Percentiles rank a stretch among this genome's conserved stretches.
Conservation (phyloP, 2,797 vertebrate species). For the Moxostoma hubbsi region DNA sequence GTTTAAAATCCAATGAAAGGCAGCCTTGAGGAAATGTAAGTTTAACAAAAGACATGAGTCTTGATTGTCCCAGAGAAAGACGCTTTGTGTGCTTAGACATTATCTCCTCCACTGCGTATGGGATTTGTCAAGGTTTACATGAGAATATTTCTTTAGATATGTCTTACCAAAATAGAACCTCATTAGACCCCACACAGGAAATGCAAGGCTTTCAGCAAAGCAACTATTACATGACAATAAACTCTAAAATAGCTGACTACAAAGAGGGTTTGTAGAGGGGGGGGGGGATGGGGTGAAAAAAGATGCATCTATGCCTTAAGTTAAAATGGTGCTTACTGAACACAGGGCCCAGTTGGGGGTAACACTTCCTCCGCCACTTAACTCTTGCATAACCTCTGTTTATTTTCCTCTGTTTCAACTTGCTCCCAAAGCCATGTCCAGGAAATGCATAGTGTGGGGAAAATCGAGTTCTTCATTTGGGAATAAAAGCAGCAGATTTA, state of each 20-base stretch:
- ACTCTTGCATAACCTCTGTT: conserved; percentile 51
- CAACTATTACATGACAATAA: conserved; percentile 32
- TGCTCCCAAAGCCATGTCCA: conserved; percentile 20
- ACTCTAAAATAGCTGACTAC: conserved; percentile 28
- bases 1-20: conserved; percentile 69
- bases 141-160: conserved; percentile 40
- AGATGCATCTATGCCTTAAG: conserved; percentile 28
- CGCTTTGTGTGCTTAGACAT: conserved; percentile 39
- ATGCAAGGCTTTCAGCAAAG: neutral
- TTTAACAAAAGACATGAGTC: conserved; percentile 62
- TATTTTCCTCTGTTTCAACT: conserved; percentile 54
- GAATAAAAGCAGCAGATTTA: conserved; percentile 3
- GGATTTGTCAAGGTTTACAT: conserved; percentile 28
- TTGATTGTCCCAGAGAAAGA: conserved; percentile 49
- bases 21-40: conserved; percentile 48
- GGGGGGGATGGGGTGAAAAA: too few species aligned
- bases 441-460: conserved; percentile 34
- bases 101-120: conserved; percentile 21
- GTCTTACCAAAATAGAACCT: conserved; percentile 27
- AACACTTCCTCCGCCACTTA: conserved; percentile 44
- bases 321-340: conserved; percentile 37
- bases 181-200: conserved; percentile 16
- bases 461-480: neutral
- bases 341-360: conserved; percentile 19
- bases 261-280: conserved; percentile 7